Conservation (phyloP, 1,140 invertebrate species). For the Drosophila parvula region DNA sequence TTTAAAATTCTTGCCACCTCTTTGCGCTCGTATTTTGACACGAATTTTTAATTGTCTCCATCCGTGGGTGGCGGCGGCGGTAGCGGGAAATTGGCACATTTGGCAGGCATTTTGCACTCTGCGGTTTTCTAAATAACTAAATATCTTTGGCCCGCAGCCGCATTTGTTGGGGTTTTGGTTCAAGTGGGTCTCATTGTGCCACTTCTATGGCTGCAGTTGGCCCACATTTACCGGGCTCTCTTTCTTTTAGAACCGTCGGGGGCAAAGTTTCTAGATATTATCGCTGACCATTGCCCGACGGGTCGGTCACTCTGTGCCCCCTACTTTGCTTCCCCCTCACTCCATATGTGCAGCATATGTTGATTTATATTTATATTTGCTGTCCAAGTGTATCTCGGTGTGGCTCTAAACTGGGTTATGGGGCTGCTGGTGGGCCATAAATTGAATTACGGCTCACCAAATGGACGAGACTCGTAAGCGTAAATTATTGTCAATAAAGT, state of each 20-base stretch:
- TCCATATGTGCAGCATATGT: conserved; percentile 31
- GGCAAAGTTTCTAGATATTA: conserved; percentile 54
- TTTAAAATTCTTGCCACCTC: conserved; percentile 71
- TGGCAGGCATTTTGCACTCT: conserved; percentile 65
- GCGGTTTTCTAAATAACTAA: conserved; percentile 77
- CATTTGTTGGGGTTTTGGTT: conserved; percentile 68
- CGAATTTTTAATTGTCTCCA: conserved; percentile 73
- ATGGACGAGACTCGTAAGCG: conserved; percentile 22
- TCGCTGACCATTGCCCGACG: conserved; percentile 47
- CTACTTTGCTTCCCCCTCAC: background rate
- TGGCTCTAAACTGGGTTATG: conserved; percentile 53
- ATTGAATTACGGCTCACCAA: conserved; percentile 55
- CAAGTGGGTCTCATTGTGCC: conserved; percentile 51
- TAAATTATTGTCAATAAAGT: conserved; percentile 51
- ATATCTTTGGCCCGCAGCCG: conserved; percentile 55
- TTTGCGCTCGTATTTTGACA: conserved; percentile 66
- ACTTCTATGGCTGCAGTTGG: conserved; percentile 70
- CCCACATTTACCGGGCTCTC: conserved; percentile 58
- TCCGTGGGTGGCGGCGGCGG: background rate
- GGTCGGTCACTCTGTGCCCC: conserved; percentile 17
- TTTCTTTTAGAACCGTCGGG: conserved; percentile 35
- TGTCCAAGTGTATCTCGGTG: conserved; percentile 43
- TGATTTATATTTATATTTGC: conserved; percentile 62
- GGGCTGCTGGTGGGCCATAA: conserved; percentile 48
- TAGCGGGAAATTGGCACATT: conserved; percentile 68